Conservation (phyloP, 2,888 invertebrate genomes). For the Rhagonycha fulva region DNA sequence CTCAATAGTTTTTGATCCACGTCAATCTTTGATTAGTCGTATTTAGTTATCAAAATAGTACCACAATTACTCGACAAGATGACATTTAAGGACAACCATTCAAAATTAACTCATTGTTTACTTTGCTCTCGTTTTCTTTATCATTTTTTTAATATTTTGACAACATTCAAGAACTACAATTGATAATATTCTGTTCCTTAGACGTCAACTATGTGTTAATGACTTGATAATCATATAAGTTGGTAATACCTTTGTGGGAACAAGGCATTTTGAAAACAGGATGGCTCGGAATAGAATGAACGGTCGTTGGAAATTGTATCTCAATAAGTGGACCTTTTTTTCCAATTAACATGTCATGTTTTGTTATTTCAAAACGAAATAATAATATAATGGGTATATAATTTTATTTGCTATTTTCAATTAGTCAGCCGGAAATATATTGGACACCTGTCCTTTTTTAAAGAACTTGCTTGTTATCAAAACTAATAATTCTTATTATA, state of each 20-base stretch:
- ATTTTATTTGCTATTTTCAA: conserved; percentile 49
- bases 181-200: not conserved
- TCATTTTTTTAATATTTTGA: not conserved
- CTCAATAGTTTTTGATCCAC: not conserved
- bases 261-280: conserved; percentile 31
- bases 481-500: conserved; percentile 29
- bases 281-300: conserved; percentile 40
- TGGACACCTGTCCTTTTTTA: conserved; percentile 45
- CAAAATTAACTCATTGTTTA: not conserved
- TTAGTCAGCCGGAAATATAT: conserved; percentile 47
- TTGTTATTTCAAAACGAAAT: conserved; percentile 46
- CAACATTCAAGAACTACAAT: not conserved
- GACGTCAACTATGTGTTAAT: conserved; percentile 27
- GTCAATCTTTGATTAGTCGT: not conserved
- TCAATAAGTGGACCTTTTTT: conserved; percentile 44
- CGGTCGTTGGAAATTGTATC: conserved; percentile 42
- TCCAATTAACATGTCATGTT: conserved; percentile 50
- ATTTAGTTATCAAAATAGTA: not conserved
- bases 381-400: conserved; percentile 50
- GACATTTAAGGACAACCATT: not conserved
- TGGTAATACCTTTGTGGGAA: conserved; percentile 44
- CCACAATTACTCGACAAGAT: not conserved
- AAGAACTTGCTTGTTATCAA: conserved; percentile 40
- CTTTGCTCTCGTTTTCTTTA: not conserved
- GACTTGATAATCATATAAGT: conserved; percentile 42